Evolutionary conservation across 2,888 invertebrate species (phyloP).

Genomic region (Scaeva pyrastri): DNA sequence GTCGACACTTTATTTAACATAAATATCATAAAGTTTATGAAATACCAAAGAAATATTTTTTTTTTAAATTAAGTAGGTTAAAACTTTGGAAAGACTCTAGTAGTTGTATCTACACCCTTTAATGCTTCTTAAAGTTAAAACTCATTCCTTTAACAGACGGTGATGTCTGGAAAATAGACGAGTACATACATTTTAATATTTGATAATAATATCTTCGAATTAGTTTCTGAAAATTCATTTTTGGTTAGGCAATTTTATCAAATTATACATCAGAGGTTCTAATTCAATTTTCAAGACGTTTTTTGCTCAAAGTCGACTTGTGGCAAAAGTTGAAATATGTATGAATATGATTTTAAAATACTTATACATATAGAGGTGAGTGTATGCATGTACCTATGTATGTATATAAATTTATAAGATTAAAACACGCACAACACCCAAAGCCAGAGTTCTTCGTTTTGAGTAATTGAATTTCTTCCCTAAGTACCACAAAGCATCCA

Average conservation of each 20-base stretch:
- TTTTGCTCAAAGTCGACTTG: neutral
- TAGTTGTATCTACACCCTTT: too few relatives aligned
- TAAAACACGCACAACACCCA: conserved; percentile 21
- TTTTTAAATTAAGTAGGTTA: too few relatives aligned
- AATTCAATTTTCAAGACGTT: conserved; percentile 29
- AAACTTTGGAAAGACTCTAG: too few relatives aligned
- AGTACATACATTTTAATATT: too few relatives aligned
- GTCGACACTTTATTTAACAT: too few relatives aligned
- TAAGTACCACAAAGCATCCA: neutral
- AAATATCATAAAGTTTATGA: too few relatives aligned
- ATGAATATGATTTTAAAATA: conserved; percentile 49
- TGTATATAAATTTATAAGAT: conserved; percentile 58
- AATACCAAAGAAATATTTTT: too few relatives aligned
- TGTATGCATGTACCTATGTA: too few relatives aligned
- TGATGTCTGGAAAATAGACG: too few relatives aligned
- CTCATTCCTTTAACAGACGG: too few relatives aligned
- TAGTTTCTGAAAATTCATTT: conserved; percentile 3
- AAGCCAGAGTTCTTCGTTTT: neutral
- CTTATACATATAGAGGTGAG: too few relatives aligned
- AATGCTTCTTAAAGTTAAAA: too few relatives aligned
- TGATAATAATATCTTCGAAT: neutral
- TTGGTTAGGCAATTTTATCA: conserved; percentile 51
- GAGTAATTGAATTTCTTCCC: conserved; percentile 58
- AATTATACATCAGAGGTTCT: conserved; percentile 30
- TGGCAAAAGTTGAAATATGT: conserved; percentile 40